phyloP scores from a whole-genome alignment of 2,113 vertebrate species.

The Crotalus horridus region DNA sequence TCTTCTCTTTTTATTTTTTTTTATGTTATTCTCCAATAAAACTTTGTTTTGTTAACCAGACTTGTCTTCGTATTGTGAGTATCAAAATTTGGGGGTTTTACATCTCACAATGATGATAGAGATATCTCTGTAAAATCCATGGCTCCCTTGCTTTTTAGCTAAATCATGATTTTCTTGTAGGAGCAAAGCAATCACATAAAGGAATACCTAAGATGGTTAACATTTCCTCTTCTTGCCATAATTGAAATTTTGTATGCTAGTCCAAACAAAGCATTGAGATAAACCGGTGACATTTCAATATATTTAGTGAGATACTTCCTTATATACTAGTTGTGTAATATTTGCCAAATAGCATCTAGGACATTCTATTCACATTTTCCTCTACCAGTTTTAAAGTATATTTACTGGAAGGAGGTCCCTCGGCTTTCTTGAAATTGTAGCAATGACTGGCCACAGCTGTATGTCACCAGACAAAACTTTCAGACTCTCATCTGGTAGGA shows the following conservation, averaged over 20 bases:
- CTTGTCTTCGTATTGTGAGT: too few species aligned
- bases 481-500: conserved; percentile 34
- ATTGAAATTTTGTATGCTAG: background rate
- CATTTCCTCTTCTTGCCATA: background rate
- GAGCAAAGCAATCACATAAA: background rate
- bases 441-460: background rate
- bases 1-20: too few species aligned
- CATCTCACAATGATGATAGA: too few species aligned
- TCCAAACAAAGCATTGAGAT: background rate
- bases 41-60: too few species aligned
- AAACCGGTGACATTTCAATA: background rate
- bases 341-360: background rate
- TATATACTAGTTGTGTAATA: background rate
- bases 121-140: background rate
- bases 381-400: conserved; percentile 22
- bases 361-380: background rate
- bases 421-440: background rate
- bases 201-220: background rate
- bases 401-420: background rate
- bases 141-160: background rate
- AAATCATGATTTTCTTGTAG: background rate
- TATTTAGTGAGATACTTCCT: background rate
- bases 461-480: background rate
- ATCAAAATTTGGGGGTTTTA: too few species aligned
- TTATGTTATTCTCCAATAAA: too few species aligned